Base-by-base conservation (phyloP, 2,113 vertebrate species). In the Cygnus buccinator region DNA sequence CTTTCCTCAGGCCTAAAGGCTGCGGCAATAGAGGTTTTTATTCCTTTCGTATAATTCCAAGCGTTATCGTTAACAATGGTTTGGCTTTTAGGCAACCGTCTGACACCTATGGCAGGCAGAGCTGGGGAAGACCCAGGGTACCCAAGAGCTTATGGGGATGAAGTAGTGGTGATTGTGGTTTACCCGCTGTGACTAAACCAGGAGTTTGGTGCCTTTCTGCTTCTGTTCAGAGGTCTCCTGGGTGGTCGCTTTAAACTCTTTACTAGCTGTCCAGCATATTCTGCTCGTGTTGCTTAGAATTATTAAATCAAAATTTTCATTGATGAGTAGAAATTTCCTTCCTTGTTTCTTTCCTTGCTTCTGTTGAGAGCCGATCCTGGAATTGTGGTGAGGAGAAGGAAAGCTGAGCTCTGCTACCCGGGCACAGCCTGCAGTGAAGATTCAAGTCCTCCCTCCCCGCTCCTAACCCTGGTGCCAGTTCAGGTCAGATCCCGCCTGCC, bases 391-490 rank as follows among this genome's bases (percentile, higher is more conserved):
- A 74, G 57, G 39, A 57, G 48, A 66, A 90, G 19, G 39, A 59
- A 31, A 70, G n/a, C 46, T 61, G 66, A 73, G 68, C 4, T 0
- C 9, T 1, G 43, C 62, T 54, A 81, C 35, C 41, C 15, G 9
- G 17, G 58, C 44, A 39, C 74, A 73, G 65, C 84, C 22, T 35
- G 50, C 59, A 80, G 13, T n/a, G 43, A 65, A 72, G 63, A 59
- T 83, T 87, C 68, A 29, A 54, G n/a, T 87, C 91, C 0, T 0
- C 31, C 46, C 66, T 87, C 74, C 72, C 63, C 20, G 2, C 81
- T 92, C 90, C 86, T 95, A 93, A 87, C 89, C 83, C 90, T 80
- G 67, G 43, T 94, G 95, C 94, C 95, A 96, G 73, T 90, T 95
- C 73, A 82, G 84, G 92, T 96, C 82, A 95, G 89, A 94, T 97